These are phyloP conservation scores for Centropus unirufus DNA, from an alignment of 2,113 vertebrate genomes.

Conservation along the genomic window DNA sequence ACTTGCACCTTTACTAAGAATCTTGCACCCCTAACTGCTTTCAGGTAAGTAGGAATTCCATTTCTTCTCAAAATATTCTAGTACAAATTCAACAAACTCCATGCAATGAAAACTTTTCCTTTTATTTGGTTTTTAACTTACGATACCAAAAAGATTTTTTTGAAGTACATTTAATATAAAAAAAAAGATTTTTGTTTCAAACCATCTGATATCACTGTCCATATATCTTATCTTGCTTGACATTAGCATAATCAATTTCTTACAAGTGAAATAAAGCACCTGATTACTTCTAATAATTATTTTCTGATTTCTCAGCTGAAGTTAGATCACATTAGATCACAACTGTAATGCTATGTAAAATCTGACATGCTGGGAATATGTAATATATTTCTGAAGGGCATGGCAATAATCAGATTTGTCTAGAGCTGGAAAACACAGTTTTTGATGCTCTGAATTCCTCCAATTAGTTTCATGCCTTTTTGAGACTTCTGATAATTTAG, in stretches of 20 bases:
- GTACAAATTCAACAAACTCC: background rate
- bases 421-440: conserved; percentile 19
- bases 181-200: background rate
- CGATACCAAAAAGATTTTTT: background rate
- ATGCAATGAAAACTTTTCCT: background rate
- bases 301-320: conserved; percentile 5
- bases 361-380: conserved; percentile 10
- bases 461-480: background rate
- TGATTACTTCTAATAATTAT: background rate
- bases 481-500: background rate
- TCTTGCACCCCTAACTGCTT: background rate
- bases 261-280: conserved; percentile 3
- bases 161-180: background rate
- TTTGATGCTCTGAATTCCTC: background rate
- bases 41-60: background rate
- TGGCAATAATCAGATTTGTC: conserved; percentile 37
- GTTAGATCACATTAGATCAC: background rate
- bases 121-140: background rate
- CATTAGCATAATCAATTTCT: background rate
- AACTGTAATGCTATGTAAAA: conserved; percentile 29
- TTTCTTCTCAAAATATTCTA: background rate
- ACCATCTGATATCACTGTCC: background rate
- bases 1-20: background rate
- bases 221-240: background rate
- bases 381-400: conserved; percentile 18